These are phyloP conservation scores for Heliconius congener DNA, from an alignment of 1,140 invertebrate genomes.

Conservation along the genomic window DNA sequence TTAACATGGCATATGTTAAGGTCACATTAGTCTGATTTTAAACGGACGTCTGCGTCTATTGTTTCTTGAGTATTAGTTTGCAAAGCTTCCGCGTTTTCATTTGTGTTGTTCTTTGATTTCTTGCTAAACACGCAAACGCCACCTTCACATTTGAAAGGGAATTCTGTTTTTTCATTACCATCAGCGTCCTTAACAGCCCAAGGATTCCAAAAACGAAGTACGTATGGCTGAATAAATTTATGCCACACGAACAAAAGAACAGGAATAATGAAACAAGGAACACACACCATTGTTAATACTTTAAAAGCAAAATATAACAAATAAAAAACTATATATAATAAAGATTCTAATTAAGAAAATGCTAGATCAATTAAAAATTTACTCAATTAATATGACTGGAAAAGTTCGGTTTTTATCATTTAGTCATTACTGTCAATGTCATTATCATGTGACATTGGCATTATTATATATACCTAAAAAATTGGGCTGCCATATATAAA, in stretches of 20 bases:
- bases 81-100: conserved; percentile 27
- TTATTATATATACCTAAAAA: not conserved
- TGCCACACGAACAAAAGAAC: conserved; percentile 89
- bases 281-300: conserved; percentile 85
- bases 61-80: conserved; percentile 20
- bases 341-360: not conserved
- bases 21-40: conserved; percentile 35
- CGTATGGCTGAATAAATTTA: conserved; percentile 87
- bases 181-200: conserved; percentile 84
- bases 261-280: conserved; percentile 90
- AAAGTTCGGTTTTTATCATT: not conserved
- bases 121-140: conserved; percentile 67
- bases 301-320: not conserved
- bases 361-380: not conserved
- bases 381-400: not conserved
- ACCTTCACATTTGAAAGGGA: conserved; percentile 83
- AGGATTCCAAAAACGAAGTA: conserved; percentile 89
- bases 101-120: conserved; percentile 44
- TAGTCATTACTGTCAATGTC: conserved; percentile 2
- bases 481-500: not conserved
- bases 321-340: not conserved
- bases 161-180: conserved; percentile 81
- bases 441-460: conserved; percentile 3
- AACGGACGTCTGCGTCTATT: conserved; percentile 14
- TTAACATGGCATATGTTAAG: not conserved